Conservation (phyloP, 2,797 vertebrate genomes). For the Ara ararauna region DNA sequence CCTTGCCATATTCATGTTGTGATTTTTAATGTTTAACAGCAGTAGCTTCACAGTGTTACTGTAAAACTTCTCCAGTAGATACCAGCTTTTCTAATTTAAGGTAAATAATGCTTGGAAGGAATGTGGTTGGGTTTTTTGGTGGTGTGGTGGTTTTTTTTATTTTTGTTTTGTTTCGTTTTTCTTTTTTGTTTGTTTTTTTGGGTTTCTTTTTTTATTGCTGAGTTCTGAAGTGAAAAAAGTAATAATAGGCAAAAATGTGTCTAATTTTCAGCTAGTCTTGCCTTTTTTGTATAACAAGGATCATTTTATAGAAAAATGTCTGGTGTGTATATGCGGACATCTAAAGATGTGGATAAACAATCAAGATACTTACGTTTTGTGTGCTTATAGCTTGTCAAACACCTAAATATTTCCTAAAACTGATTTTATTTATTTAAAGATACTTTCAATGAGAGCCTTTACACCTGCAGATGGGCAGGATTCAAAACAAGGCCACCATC, state of each 20-base stretch:
- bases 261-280: background rate
- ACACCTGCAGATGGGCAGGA: background rate
- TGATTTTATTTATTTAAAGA: accelerated
- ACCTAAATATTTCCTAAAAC: background rate
- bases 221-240: background rate
- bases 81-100: background rate
- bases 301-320: accelerated
- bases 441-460: background rate
- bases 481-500: background rate
- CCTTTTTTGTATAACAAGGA: background rate
- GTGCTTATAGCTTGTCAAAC: background rate
- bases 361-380: background rate
- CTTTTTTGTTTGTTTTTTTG: background rate
- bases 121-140: background rate
- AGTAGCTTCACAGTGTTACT: background rate
- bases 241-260: background rate
- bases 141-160: accelerated
- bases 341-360: accelerated
- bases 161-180: accelerated
- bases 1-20: background rate
- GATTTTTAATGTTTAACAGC: background rate
- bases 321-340: accelerated
- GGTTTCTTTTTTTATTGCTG: background rate
- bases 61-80: background rate
- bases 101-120: background rate